Conservation (phyloP, 2,113 vertebrate species). For the Cebus imitator region DNA sequence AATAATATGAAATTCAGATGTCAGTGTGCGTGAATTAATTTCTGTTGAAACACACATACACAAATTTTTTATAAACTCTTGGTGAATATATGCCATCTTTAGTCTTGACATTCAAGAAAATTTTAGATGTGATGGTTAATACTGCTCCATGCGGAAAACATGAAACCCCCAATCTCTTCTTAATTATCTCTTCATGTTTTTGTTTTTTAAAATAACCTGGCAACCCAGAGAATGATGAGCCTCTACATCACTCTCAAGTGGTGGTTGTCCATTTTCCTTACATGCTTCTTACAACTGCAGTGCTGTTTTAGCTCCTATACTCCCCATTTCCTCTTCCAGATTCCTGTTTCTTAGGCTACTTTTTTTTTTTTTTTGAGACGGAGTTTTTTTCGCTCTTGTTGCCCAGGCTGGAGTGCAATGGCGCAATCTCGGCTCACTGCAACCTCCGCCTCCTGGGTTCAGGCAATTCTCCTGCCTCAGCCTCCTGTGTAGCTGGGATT, state of each 20-base stretch:
- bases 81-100: background rate
- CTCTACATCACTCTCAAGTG: background rate
- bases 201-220: background rate
- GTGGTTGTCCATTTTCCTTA: background rate
- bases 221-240: background rate
- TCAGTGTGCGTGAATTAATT: background rate
- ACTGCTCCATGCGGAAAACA: background rate
- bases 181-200: background rate
- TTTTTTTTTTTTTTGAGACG: no score
- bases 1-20: background rate
- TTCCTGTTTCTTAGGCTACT: background rate
- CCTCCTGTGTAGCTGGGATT: no score
- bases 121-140: background rate
- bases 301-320: background rate
- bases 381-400: no score
- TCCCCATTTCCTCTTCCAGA: background rate
- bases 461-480: no score
- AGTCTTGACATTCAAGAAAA: background rate
- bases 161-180: background rate
- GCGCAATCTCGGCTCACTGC: no score
- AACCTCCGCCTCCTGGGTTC: no score
- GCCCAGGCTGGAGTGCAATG: no score
- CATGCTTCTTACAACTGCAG: background rate
- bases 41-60: no score
- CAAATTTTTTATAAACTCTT: background rate